Conservation (phyloP, 2,888 invertebrate species). For the Alcis repandata region DNA sequence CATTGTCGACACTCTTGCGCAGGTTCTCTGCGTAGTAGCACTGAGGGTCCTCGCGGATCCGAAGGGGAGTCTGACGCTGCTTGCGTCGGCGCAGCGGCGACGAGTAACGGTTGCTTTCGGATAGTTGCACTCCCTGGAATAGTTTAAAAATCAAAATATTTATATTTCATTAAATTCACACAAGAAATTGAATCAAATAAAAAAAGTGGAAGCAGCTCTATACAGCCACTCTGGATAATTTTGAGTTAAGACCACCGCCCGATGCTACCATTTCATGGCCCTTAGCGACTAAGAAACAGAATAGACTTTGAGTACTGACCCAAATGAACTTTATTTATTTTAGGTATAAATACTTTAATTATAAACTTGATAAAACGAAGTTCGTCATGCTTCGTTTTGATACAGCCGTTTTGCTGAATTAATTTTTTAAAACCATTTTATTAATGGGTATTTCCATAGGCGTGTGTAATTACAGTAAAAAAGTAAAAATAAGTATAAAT, state of each 20-base stretch:
- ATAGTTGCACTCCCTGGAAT: slow-evolving; percentile 67
- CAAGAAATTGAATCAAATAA: background rate
- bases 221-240: too few species aligned
- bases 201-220: background rate
- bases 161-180: background rate
- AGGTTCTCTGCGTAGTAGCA: slow-evolving; percentile 88
- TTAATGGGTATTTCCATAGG: too few species aligned
- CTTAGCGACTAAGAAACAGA: too few species aligned
- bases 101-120: slow-evolving; percentile 66
- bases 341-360: too few species aligned
- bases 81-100: slow-evolving; percentile 67
- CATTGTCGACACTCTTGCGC: slow-evolving; percentile 89
- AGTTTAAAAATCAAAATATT: background rate
- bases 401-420: background rate
- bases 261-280: background rate
- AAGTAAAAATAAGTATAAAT: background rate
- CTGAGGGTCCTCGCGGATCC: slow-evolving; percentile 89
- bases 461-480: background rate
- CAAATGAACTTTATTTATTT: background rate
- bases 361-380: too few species aligned
- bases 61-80: slow-evolving; percentile 85
- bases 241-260: background rate
- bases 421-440: slow-evolving; percentile 8
- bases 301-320: too few species aligned
- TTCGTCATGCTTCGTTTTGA: background rate